Evolutionary conservation across 2,113 vertebrate genomes (phyloP).

Genomic region (Apeltes quadracus): DNA sequence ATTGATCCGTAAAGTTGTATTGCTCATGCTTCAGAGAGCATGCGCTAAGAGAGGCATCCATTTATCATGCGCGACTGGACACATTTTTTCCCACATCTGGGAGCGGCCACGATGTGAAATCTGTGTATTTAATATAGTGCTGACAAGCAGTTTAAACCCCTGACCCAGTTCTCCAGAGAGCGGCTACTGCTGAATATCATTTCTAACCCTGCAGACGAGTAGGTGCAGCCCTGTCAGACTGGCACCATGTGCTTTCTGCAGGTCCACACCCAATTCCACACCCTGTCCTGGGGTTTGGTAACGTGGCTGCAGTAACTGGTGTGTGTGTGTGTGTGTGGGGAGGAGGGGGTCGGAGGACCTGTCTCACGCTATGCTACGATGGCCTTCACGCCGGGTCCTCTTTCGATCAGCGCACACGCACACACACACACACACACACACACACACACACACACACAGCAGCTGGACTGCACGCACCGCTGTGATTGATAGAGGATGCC

Average conservation of each 20-base stretch:
- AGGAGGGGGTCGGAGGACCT: conserved; percentile 42
- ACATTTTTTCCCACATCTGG: conserved; percentile 29
- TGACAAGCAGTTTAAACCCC: conserved; percentile 34
- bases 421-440: conserved; percentile 24
- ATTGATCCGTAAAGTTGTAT: conserved; percentile 53
- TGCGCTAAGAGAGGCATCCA: conserved; percentile 31
- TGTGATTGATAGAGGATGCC: conserved; percentile 63
- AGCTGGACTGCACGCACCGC: conserved; percentile 2
- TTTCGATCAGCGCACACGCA: conserved; percentile 1
- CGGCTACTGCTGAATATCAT: conserved; percentile 2
- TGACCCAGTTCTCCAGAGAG: conserved; percentile 24
- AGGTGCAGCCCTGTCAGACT: conserved; percentile 42
- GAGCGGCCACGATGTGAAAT: conserved; percentile 10
- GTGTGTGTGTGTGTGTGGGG: conserved; percentile 47
- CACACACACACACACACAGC: conserved; percentile 6
- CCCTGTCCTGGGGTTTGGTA: conserved; percentile 44
- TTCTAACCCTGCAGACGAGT: conserved; percentile 36
- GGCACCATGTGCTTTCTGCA: conserved; percentile 39
- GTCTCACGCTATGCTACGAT: conserved; percentile 56
- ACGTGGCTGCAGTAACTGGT: conserved; percentile 43
- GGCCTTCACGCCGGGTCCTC: conserved; percentile 50
- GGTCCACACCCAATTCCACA: conserved; percentile 36
- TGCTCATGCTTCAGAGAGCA: conserved; percentile 27
- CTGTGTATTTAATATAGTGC: conserved; percentile 18
- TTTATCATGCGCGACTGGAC: conserved; percentile 32